Evolutionary conservation across 2,888 invertebrate species (phyloP).

Genomic region (Gymnosoma rotundatum): DNA sequence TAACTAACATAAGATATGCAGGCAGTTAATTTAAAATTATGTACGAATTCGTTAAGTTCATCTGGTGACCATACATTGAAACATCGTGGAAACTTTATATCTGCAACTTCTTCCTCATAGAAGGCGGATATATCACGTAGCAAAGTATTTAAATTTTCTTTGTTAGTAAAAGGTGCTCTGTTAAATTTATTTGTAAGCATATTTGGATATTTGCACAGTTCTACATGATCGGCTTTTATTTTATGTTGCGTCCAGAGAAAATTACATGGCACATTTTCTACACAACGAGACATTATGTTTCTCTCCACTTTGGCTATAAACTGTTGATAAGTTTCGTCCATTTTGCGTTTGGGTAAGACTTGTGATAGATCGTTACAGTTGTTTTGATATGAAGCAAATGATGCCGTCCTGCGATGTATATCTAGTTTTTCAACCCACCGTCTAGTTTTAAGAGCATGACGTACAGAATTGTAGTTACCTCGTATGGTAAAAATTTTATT

Average conservation of each 20-base stretch:
- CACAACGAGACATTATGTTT: constrained; percentile 88
- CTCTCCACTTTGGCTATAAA: constrained; percentile 87
- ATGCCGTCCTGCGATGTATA: constrained; percentile 78
- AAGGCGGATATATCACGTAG: constrained; percentile 93
- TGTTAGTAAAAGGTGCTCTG: constrained; percentile 94
- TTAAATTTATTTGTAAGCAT: constrained; percentile 92
- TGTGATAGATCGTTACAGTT: constrained; percentile 81
- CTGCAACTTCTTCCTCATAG: constrained; percentile 90
- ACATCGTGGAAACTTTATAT: constrained; percentile 93
- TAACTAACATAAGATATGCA: constrained; percentile 92
- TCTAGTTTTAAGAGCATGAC: constrained; percentile 86
- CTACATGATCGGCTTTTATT: constrained; percentile 85
- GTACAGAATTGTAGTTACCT: constrained; percentile 88
- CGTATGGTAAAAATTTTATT: constrained; percentile 87
- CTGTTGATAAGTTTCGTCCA: constrained; percentile 83
- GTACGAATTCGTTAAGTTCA: constrained; percentile 91
- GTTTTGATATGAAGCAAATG: constrained; percentile 76
- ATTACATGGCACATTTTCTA: constrained; percentile 91
- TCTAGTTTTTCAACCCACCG: constrained; percentile 86
- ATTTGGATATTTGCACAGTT: constrained; percentile 83
- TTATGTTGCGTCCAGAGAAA: constrained; percentile 95
- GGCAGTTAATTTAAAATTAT: constrained; percentile 94
- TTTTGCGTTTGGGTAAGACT: constrained; percentile 79
- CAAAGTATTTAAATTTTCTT: constrained; percentile 92
- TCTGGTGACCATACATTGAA: constrained; percentile 92